Conservation (phyloP, 2,113 vertebrate species). For the Empidonax alnorum region DNA sequence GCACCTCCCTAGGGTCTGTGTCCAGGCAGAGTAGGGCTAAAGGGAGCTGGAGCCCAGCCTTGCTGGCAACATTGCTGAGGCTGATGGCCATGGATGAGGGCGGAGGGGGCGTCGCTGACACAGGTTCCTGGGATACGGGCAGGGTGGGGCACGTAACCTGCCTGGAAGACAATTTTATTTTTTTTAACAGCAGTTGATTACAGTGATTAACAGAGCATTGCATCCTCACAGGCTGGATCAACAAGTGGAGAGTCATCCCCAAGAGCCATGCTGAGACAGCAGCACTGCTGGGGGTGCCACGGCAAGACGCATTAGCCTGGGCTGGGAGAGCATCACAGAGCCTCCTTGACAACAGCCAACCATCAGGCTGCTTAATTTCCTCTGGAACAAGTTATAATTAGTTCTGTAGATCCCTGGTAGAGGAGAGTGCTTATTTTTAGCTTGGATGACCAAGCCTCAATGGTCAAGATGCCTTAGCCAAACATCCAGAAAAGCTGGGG, state of each 20-base stretch:
- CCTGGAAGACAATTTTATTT: background rate
- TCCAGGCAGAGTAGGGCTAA: background rate
- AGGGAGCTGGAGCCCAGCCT: background rate
- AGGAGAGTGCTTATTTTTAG: background rate
- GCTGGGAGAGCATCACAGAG: background rate
- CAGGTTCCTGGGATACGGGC: background rate
- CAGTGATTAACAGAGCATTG: background rate
- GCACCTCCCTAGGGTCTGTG: background rate
- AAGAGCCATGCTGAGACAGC: background rate
- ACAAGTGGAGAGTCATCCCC: rapidly evolving
- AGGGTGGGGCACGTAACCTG: background rate
- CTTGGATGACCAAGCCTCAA: background rate
- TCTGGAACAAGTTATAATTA: background rate
- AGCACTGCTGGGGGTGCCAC: background rate
- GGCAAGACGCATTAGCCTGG: background rate
- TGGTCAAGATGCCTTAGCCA: background rate
- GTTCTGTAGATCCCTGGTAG: background rate
- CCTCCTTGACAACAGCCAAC: background rate
- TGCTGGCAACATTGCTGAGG: background rate
- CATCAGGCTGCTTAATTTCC: background rate
- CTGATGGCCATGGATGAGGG: background rate
- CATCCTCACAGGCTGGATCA: background rate
- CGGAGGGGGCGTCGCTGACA: background rate
- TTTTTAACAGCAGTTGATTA: background rate
- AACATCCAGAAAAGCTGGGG: background rate